Evolutionary conservation across 2,113 vertebrate species (phyloP).

Genomic region (Caranx ignobilis): DNA sequence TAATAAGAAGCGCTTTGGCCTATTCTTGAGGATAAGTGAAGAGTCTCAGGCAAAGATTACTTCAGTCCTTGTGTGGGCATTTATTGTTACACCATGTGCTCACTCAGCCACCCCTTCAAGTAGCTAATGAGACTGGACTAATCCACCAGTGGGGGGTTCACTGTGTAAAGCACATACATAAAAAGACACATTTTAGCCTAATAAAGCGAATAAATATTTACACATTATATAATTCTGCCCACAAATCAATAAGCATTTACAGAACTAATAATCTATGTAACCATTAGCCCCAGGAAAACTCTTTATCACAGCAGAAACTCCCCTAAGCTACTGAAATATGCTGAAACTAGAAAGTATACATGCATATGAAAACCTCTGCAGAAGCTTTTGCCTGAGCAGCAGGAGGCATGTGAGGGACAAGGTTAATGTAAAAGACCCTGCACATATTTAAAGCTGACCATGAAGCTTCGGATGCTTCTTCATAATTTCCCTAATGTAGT

Average conservation of each 20-base stretch:
- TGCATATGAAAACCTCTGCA: background rate
- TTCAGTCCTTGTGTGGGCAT: background rate
- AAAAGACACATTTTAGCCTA: background rate
- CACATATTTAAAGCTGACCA: too few species aligned
- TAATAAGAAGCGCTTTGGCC: background rate
- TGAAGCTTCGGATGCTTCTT: too few species aligned
- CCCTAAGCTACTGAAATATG: background rate
- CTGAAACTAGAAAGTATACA: constrained; percentile 20
- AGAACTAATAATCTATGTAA: background rate
- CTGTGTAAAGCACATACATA: background rate
- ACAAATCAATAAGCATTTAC: background rate
- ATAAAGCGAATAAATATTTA: background rate
- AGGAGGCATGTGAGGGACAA: constrained; percentile 7
- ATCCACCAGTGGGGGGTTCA: background rate
- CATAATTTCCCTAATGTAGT: too few species aligned
- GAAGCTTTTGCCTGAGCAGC: background rate
- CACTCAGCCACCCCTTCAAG: background rate
- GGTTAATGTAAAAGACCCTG: background rate
- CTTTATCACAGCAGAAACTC: background rate
- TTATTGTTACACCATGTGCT: constrained; percentile 1
- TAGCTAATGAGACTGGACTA: background rate
- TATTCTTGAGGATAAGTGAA: background rate
- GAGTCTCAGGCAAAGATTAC: background rate
- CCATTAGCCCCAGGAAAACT: background rate
- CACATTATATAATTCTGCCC: background rate